Evolutionary conservation across 2,797 vertebrate species (phyloP), one percentile per base, ranked within the genome.

Genomic region (Lepus oiostolus): DNA sequence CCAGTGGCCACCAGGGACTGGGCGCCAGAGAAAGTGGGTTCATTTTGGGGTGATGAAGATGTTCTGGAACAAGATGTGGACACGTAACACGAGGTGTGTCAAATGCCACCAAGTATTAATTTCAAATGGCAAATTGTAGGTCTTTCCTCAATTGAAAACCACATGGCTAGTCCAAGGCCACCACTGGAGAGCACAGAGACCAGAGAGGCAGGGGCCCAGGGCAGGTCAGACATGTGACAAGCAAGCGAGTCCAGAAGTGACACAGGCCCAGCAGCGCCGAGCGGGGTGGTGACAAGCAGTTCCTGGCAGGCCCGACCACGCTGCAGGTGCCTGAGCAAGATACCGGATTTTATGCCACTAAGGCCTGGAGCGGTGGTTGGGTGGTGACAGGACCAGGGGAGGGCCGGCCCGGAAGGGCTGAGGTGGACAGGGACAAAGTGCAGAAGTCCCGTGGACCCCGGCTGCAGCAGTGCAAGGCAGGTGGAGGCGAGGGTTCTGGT

Each of bases 161-260:
- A n/a, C 6, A n/a, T 52, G 54, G 50, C 52, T 24, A 4, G 54
- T 68, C 65, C 26, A 10, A 19, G 26, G 42, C 83, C 1, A 6
- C 0, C 17, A 5, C 5, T 6, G 26, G 24, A 67, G 35, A 10
- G 35, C 24, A 28, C 2, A 42, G 24, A 67, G 14, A 17, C 22
- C 26, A 7, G 19, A 30, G 22, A 22, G 83, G 10, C 47, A 7
- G 22, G 32, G 17, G 68, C 21, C 7, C 32, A 11, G 9, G 47
- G 50, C 4, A 10, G 1, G 0, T 67, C 5, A 2, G 19, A 6
- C 0, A 0, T 4, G 1, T 7, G 13, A 35, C 6, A 12, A 16
- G 42, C 5, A 54, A 16, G 42, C 8, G 54, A 63, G 68, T 30
- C 80, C 75, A n/a, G 42, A 6, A 7, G 12, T 42, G 67, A 17